Evolutionary conservation across 2,888 invertebrate genomes (phyloP).

Genomic region (Perizoma flavofasciatum): DNA sequence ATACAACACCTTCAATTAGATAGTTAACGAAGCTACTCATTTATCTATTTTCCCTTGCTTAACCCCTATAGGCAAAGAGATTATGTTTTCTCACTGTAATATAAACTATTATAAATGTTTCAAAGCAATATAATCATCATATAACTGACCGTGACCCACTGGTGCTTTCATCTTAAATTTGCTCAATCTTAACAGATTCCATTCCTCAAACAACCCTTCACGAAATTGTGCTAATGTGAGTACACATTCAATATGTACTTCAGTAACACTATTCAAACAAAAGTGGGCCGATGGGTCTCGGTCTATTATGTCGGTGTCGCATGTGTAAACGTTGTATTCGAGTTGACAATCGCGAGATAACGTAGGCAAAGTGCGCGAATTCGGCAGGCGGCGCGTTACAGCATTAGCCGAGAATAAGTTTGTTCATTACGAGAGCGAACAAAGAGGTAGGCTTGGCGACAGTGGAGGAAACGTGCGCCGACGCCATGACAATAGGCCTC

Average conservation of each 20-base stretch:
- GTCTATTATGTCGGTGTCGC: constrained; percentile 60
- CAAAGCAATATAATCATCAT: too few relatives aligned
- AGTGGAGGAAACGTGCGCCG: constrained; percentile 82
- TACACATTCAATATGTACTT: constrained; percentile 63
- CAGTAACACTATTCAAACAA: constrained; percentile 73
- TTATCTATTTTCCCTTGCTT: constrained; percentile 31
- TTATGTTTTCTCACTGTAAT: neutral
- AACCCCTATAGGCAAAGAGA: neutral
- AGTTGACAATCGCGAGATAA: constrained; percentile 71
- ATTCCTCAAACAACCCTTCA: constrained; percentile 70
- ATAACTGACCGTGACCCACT: too few relatives aligned
- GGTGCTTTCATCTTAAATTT: constrained; percentile 16
- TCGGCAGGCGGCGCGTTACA: constrained; percentile 69
- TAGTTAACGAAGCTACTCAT: constrained; percentile 43
- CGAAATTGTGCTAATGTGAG: constrained; percentile 68
- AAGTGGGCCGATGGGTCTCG: constrained; percentile 71
- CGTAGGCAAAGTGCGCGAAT: constrained; percentile 63
- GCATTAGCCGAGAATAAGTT: constrained; percentile 81
- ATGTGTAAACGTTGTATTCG: constrained; percentile 52
- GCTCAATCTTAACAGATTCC: constrained; percentile 63
- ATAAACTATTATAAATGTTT: too few relatives aligned
- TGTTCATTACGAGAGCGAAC: constrained; percentile 80
- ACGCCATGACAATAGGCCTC: constrained; percentile 79
- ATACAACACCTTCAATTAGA: constrained; percentile 58
- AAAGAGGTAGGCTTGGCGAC: constrained; percentile 79